Base-by-base conservation (phyloP, 2,888 invertebrate genomes). In the Drosophila trichaetosa region DNA sequence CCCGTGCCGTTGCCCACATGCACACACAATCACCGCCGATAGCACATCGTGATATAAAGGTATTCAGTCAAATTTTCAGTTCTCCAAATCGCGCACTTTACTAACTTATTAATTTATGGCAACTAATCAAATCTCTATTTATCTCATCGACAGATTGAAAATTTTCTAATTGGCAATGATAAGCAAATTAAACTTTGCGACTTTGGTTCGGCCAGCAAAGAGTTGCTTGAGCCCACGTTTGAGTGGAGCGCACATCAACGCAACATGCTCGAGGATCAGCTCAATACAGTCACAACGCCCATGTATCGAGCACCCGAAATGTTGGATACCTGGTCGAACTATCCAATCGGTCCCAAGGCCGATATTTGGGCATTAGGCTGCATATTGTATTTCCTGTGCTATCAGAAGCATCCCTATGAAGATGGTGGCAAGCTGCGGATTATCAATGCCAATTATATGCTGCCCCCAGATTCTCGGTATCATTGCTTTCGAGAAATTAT, bases 221-320 rank as follows among this genome's bases (percentile, higher is more conserved):
- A 97, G 91, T 94, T 95, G 59, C 96, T 96, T 92, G 92, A 95
- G 59, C 99, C 99, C 13, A 97, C 98, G 93, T 95, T 96, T 31
- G 96, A 96, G 52, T 99, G 99, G 99, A 97, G 96, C 89, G 98
- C 98, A 46, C 96, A 97, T 91, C 97, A 97, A 94, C 95, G 99
- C 87, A 96, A 97, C 81, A 95, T 96, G 91, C 94, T 99, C 70
- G 99, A 99, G 94, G 99, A 99, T 95, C 98, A 97, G 83, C 78
- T 92, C 0, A 90, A 87, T 21, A 87, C 91, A 4, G 91, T 92
- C 6, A 97, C 98, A 29, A 98, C 98, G 13, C 98, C 98, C 0
- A 97, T 97, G 99, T 99, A 99, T 93, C 95, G 99, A 92, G 97
- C 99, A 0, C 99, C 99, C 36, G 99, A 99, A 94, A 98, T 99